Base-by-base conservation (phyloP, 1,140 invertebrate genomes). In the Tribolium madens region DNA sequence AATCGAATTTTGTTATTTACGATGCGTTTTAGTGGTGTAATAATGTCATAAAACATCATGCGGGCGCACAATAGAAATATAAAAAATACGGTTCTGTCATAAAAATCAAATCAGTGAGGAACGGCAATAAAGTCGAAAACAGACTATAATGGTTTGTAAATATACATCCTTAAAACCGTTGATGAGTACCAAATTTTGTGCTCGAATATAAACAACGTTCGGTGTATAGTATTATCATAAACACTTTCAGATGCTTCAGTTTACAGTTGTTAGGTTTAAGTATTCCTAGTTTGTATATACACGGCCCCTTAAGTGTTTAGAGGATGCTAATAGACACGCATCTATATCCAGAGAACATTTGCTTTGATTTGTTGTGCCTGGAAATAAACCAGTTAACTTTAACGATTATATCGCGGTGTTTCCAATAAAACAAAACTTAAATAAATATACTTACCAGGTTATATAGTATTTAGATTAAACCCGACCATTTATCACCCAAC, bases 151-250 rank as follows among this genome's bases (percentile, higher is more conserved):
- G 81, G 81, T 81, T 79, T 81, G 76, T 78, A 81, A 81, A 82
- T 82, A 82, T 81, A 82, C 79, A 79, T 70, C 76, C 81, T 79
- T 79, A 76, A 79, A 81, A 81, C 79, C 81, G 83, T 80, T 83
- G 83, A 83, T 83, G 83, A 82, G 80, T 81, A 78, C 83, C 83
- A 83, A 83, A 82, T 83, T 83, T 81, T 83, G 78, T 80, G 76
- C 70, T 73, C 70, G 46, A 83, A 82, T 69, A 79, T 83, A 83
- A 83, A 83, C 83, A 83, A 76, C 79, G 78, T 80, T 76, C 70
- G 78, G 76, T 81, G 75, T 74, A 77, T 77, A 77, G 64, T 77
- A 75, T 72, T 83, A 83, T 81, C 75, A 78, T 83, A 83, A 83
- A 83, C 82, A 83, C 70, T 78, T 78, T 80, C 79, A 80, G 79